Percentiles rank a stretch among this genome's conserved stretches.
Evolutionary conservation across 2,888 invertebrate genomes (phyloP).

Genomic region (Synergus gifuensis): DNA sequence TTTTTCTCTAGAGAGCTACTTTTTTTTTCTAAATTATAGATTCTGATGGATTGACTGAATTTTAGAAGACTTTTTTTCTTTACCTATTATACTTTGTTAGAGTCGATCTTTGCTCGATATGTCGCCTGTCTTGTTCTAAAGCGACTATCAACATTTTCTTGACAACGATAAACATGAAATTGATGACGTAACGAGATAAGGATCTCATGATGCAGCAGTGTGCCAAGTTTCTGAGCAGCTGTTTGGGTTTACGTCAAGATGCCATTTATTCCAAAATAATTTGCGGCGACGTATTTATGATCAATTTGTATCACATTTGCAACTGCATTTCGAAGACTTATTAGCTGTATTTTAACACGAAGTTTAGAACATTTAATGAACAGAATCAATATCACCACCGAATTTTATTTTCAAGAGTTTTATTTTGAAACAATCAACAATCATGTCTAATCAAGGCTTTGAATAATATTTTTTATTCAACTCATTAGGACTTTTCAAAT

Average conservation of each 20-base stretch:
- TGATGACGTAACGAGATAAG: conserved; percentile 22
- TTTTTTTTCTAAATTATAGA: too few relatives aligned
- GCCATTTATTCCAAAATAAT: conserved; percentile 5
- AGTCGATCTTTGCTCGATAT: too few relatives aligned
- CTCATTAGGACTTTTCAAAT: too few relatives aligned
- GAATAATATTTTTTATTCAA: too few relatives aligned
- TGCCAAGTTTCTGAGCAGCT: conserved; percentile 32
- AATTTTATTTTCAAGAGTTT: too few relatives aligned
- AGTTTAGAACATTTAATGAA: neutral
- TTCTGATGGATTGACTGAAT: too few relatives aligned
- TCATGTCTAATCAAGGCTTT: too few relatives aligned
- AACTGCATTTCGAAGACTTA: neutral
- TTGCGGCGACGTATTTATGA: neutral
- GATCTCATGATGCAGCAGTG: neutral
- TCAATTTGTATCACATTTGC: conserved; percentile 2
- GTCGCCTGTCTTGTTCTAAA: neutral
- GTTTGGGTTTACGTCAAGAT: conserved; percentile 19
- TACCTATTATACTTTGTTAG: too few relatives aligned
- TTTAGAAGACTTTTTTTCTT: too few relatives aligned
- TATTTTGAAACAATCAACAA: too few relatives aligned
- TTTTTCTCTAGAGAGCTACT: too few relatives aligned
- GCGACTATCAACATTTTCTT: neutral
- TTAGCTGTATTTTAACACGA: neutral
- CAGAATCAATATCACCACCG: neutral
- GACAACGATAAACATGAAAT: neutral